Percentiles rank a stretch among this genome's conserved stretches.
Evolutionary conservation across 2,888 invertebrate genomes (phyloP).

Genomic region (Eupithecia dodoneata): DNA sequence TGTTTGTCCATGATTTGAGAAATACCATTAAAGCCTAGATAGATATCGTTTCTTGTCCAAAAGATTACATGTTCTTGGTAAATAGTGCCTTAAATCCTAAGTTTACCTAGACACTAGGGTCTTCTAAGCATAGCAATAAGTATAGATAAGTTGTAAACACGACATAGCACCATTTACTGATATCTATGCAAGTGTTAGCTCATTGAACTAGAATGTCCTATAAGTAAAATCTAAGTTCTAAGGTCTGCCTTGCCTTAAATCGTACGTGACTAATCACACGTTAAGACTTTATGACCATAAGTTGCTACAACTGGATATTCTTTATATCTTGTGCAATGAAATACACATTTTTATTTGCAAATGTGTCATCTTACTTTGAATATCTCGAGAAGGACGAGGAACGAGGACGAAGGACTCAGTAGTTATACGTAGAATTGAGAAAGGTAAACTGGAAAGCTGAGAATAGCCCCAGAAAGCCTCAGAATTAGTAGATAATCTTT

Average conservation of each 20-base stretch:
- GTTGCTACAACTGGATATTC: background rate
- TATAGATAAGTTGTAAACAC: too few relatives aligned
- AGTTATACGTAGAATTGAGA: background rate
- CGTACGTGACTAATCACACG: background rate
- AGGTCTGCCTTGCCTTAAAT: conserved; percentile 3
- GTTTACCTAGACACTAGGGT: too few relatives aligned
- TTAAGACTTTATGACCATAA: background rate
- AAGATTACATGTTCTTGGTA: too few relatives aligned
- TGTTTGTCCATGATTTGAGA: too few relatives aligned
- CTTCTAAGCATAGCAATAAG: too few relatives aligned
- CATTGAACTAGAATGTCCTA: background rate
- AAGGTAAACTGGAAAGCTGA: background rate
- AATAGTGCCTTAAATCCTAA: too few relatives aligned
- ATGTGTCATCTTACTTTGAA: background rate
- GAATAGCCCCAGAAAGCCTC: background rate
- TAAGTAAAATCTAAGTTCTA: background rate
- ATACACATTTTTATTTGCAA: background rate
- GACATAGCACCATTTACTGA: background rate
- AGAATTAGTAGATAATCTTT: background rate
- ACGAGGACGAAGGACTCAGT: background rate
- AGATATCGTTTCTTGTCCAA: too few relatives aligned
- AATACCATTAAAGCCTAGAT: too few relatives aligned
- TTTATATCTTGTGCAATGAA: background rate
- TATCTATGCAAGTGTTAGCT: background rate
- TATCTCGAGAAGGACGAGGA: background rate